Percentiles rank a stretch among this genome's conserved stretches.
phyloP scores from a whole-genome alignment of 2,113 vertebrate genomes.

The Dunckerocampus dactyliophorus region DNA sequence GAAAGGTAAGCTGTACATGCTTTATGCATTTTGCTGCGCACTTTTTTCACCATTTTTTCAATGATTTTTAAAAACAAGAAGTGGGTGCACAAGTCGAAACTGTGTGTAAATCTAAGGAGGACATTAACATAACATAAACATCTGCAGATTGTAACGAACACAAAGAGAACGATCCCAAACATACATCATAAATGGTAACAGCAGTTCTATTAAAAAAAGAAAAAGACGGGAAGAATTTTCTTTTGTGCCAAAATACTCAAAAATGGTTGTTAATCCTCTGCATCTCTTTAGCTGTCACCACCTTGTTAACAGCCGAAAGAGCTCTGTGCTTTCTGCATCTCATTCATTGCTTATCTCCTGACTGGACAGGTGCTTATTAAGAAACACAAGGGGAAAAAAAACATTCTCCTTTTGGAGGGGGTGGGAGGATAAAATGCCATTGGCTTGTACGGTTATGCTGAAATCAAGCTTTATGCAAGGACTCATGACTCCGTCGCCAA shows the following conservation, averaged over 20 bases:
- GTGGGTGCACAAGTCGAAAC: background rate
- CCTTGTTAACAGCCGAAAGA: slow-evolving; percentile 36
- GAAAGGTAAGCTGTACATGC: slow-evolving; percentile 73
- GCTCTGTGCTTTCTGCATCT: background rate
- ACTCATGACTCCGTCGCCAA: slow-evolving; percentile 37
- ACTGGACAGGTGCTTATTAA: slow-evolving; percentile 58
- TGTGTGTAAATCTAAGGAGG: no score
- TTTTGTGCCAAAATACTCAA: slow-evolving; percentile 36
- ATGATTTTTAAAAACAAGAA: no score
- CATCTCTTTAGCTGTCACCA: slow-evolving; percentile 55
- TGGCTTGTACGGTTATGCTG: slow-evolving; percentile 14
- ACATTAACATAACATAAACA: no score
- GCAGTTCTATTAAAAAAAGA: background rate
- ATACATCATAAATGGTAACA: background rate
- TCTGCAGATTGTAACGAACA: no score
- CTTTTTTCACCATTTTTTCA: background rate
- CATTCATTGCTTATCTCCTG: slow-evolving; percentile 36
- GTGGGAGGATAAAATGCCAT: slow-evolving; percentile 17
- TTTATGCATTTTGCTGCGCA: background rate
- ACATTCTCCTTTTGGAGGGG: slow-evolving; percentile 22
- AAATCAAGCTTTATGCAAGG: slow-evolving; percentile 29
- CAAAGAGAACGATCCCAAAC: background rate
- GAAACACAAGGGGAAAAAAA: slow-evolving; percentile 22
- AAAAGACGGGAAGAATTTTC: slow-evolving; percentile 32
- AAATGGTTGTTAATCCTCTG: slow-evolving; percentile 44